Evolutionary conservation across 2,797 vertebrate genomes (phyloP).

Genomic region (Centroberyx gerrardi): DNA sequence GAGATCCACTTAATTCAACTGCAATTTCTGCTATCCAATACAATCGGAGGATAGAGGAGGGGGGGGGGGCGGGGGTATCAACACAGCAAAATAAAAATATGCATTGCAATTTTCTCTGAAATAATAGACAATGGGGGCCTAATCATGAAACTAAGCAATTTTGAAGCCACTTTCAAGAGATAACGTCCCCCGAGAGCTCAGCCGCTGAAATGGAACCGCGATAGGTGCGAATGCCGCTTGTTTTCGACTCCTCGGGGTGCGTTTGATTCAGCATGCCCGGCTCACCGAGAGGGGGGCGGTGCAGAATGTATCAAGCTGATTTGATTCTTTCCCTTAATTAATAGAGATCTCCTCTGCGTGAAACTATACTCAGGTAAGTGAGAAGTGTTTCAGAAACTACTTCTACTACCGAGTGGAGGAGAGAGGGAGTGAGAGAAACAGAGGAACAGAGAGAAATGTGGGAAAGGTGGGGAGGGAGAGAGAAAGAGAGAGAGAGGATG

Average conservation of each 20-base stretch:
- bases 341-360: neutral
- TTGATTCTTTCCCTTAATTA: neutral
- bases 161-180: constrained; percentile 37
- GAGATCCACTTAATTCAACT: constrained; percentile 58
- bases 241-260: neutral
- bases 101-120: constrained; percentile 40
- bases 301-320: neutral
- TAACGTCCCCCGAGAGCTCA: constrained; percentile 7
- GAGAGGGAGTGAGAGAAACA: neutral
- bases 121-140: constrained; percentile 50
- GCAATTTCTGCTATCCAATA: constrained; percentile 52
- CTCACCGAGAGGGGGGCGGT: neutral
- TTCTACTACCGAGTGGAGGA: too few species aligned
- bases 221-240: neutral
- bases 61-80: constrained; percentile 8
- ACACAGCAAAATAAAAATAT: constrained; percentile 1
- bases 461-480: neutral
- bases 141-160: constrained; percentile 36
- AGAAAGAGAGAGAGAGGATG: constrained; percentile 28
- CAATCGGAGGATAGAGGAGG: constrained; percentile 34
- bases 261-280: constrained; percentile 1
- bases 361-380: neutral
- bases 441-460: neutral
- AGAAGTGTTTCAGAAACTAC: neutral
- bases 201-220: constrained; percentile 11